Conservation (phyloP, 1,140 invertebrate genomes). For the Cherax quadricarinatus region DNA sequence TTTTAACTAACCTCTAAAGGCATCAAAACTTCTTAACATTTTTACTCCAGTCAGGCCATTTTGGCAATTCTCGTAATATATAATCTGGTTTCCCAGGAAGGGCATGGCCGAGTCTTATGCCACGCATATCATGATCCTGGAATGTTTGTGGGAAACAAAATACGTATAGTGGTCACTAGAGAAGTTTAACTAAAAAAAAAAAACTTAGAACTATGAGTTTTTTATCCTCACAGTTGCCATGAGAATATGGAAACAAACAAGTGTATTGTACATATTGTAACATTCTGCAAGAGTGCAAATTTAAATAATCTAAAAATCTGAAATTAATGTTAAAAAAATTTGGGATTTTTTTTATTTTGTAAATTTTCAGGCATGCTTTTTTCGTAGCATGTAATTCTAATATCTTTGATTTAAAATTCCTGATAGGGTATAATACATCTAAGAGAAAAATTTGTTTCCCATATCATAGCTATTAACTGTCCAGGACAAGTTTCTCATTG, state of each 20-base stretch:
- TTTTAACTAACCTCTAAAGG: slow-evolving; percentile 13
- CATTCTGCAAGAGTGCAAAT: no score
- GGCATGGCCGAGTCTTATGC: slow-evolving; percentile 50
- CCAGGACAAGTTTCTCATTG: neutral
- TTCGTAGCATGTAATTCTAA: no score
- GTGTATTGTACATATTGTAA: neutral
- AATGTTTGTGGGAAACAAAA: slow-evolving; percentile 7
- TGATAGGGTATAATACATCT: neutral
- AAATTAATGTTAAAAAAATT: no score
- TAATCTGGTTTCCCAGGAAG: slow-evolving; percentile 65
- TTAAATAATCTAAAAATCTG: no score
- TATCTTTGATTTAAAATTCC: no score
- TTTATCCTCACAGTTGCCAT: neutral
- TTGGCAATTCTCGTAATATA: slow-evolving; percentile 53
- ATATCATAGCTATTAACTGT: neutral
- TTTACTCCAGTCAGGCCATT: slow-evolving; percentile 51
- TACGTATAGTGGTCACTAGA: neutral
- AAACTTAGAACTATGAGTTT: neutral
- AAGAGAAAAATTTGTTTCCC: neutral
- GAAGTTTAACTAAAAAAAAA: neutral
- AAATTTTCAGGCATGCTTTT: no score
- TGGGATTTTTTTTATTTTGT: no score
- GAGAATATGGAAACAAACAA: neutral
- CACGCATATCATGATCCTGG: slow-evolving; percentile 55
- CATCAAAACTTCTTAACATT: slow-evolving; percentile 35